Percentiles rank a stretch among this genome's conserved stretches.
Conservation (phyloP, 2,113 vertebrate species). For the Callipepla squamata region DNA sequence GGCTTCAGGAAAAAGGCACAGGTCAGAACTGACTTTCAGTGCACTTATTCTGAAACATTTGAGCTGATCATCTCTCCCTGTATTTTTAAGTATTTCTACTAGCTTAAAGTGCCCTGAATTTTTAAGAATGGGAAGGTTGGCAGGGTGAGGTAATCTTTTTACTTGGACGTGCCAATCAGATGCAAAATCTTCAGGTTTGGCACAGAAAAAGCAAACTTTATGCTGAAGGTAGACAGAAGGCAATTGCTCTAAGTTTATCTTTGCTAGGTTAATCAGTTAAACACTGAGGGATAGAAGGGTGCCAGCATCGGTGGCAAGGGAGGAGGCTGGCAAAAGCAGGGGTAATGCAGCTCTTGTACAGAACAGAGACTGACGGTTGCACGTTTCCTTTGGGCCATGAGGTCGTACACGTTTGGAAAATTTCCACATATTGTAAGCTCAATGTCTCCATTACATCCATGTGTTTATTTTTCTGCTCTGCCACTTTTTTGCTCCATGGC, state of each 20-base stretch:
- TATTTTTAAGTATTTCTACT: background rate
- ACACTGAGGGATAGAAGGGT: background rate
- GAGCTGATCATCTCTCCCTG: background rate
- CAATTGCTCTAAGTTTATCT: background rate
- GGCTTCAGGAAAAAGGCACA: background rate
- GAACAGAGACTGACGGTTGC: background rate
- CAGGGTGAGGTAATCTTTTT: background rate
- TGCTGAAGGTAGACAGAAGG: background rate
- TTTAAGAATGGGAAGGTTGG: background rate
- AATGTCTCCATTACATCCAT: background rate
- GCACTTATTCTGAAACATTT: background rate
- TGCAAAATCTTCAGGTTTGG: background rate
- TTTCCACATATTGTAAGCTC: background rate
- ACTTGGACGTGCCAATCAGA: background rate
- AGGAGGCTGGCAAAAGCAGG: background rate
- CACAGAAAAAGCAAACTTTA: background rate
- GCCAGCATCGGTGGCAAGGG: background rate
- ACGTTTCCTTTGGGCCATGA: background rate
- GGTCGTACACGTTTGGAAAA: background rate
- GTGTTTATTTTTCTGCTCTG: background rate
- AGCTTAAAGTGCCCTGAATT: background rate
- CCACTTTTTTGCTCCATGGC: background rate
- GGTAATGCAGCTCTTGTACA: fast-evolving
- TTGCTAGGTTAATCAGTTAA: background rate
- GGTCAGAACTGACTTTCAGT: background rate